These are phyloP conservation scores for Andricus grossulariae DNA, from an alignment of 1,140 invertebrate genomes.

Conservation along the genomic window DNA sequence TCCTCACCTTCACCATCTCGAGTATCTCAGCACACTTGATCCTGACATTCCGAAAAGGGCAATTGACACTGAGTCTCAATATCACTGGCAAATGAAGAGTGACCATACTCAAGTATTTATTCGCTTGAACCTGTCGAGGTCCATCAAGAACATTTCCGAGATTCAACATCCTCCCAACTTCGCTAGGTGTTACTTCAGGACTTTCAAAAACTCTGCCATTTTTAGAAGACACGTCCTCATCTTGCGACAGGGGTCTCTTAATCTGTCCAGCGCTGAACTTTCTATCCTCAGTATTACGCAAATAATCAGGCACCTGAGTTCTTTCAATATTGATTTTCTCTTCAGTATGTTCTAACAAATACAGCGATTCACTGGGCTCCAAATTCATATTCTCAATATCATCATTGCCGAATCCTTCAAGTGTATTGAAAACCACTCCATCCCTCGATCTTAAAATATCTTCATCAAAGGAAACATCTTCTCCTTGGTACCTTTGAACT, in stretches of 20 bases:
- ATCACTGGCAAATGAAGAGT: constrained; percentile 78
- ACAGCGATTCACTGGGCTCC: constrained; percentile 41
- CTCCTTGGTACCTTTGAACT: constrained; percentile 51
- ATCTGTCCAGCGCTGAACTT: constrained; percentile 67
- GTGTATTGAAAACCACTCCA: constrained; percentile 71
- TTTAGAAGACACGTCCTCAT: constrained; percentile 67
- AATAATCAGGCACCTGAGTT: constrained; percentile 56
- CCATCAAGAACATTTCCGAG: constrained; percentile 73
- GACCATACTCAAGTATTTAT: constrained; percentile 77
- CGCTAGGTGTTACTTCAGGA: constrained; percentile 69
- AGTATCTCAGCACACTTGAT: constrained; percentile 78
- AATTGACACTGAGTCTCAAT: constrained; percentile 77
- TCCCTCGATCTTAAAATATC: constrained; percentile 40
- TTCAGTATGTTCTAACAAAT: constrained; percentile 43
- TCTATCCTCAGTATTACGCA: constrained; percentile 62
- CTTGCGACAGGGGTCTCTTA: constrained; percentile 69
- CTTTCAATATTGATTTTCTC: constrained; percentile 42
- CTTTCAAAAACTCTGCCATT: constrained; percentile 62
- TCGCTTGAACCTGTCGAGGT: constrained; percentile 70
- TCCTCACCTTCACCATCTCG: constrained; percentile 77
- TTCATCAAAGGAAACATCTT: constrained; percentile 46
- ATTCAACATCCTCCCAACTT: constrained; percentile 73
- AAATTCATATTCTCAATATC: constrained; percentile 55
- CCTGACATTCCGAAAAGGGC: constrained; percentile 78
- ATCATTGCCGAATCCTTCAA: constrained; percentile 71